Evolutionary conservation across 2,888 invertebrate species (phyloP).

Genomic region (Nowickia ferox): DNA sequence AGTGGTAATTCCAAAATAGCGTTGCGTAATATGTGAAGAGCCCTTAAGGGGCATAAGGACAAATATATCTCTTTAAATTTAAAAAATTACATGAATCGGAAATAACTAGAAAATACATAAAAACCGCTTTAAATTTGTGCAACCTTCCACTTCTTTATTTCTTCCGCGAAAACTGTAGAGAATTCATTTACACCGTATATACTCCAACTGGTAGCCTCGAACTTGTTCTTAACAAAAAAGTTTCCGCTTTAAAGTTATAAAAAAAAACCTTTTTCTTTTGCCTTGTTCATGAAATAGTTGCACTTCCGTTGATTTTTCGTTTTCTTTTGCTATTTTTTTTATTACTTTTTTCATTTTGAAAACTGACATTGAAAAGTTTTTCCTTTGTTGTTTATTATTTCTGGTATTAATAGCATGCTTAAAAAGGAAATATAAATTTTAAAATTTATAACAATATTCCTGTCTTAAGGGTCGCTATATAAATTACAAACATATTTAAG

Average conservation of each 20-base stretch:
- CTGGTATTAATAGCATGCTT: slow-evolving; percentile 7
- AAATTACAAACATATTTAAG: slow-evolving; percentile 23
- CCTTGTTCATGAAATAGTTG: slow-evolving; percentile 18
- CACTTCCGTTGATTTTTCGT: slow-evolving; percentile 23
- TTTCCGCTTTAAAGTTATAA: slow-evolving; percentile 7
- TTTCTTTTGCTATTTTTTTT: not conserved
- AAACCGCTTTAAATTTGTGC: not conserved
- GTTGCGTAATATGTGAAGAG: too few species aligned
- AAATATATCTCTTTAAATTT: too few species aligned
- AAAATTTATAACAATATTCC: slow-evolving; percentile 29
- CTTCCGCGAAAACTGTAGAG: not conserved
- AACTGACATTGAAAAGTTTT: slow-evolving; percentile 48
- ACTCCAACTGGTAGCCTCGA: not conserved
- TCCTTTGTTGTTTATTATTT: slow-evolving; percentile 18
- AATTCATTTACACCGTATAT: not conserved
- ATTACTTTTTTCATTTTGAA: not conserved
- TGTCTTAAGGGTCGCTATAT: slow-evolving; percentile 42
- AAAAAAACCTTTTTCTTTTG: not conserved
- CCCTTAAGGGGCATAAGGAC: too few species aligned
- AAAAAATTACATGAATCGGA: too few species aligned
- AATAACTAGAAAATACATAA: too few species aligned
- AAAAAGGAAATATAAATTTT: not conserved
- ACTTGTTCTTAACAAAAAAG: not conserved
- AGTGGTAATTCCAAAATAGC: too few species aligned
- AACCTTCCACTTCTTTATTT: not conserved